These are phyloP conservation scores for Austrolebias charrua DNA, from an alignment of 2,797 vertebrate species.

Conservation along the genomic window DNA sequence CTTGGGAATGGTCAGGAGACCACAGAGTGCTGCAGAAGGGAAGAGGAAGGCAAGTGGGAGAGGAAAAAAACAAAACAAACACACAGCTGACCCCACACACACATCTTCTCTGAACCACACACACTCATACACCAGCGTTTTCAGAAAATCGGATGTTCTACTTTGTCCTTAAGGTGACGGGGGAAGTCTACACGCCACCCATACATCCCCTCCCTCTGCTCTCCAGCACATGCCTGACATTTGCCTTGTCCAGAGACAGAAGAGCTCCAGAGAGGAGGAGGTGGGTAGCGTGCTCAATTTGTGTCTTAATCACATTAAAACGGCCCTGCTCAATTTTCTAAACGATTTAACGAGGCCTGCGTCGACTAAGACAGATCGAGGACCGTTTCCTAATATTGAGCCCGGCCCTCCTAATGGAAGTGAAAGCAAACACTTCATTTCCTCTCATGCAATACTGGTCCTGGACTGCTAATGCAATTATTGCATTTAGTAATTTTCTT, in stretches of 20 bases:
- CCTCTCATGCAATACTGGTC: slow-evolving; percentile 13
- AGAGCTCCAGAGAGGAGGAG: slow-evolving; percentile 34
- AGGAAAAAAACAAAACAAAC: slow-evolving; percentile 3
- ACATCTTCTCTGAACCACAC: slow-evolving; percentile 10
- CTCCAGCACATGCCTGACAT: slow-evolving; percentile 42
- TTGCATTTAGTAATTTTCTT: slow-evolving; percentile 15
- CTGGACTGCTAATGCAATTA: slow-evolving; percentile 28
- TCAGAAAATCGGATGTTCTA: slow-evolving; percentile 7
- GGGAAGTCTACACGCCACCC: slow-evolving; percentile 12
- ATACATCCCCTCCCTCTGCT: slow-evolving; percentile 13
- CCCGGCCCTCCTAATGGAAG: slow-evolving; percentile 39
- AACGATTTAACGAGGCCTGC: slow-evolving; percentile 52
- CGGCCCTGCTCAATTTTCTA: slow-evolving; percentile 54
- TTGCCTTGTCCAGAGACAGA: slow-evolving; percentile 35
- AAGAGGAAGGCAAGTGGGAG: slow-evolving; percentile 24
- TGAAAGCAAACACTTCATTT: slow-evolving; percentile 39
- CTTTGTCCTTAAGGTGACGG: slow-evolving; percentile 24
- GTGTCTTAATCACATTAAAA: slow-evolving; percentile 64
- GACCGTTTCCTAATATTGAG: slow-evolving; percentile 43
- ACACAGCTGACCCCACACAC: slow-evolving; percentile 9
- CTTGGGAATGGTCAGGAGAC: slow-evolving; percentile 71
- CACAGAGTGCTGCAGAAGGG: slow-evolving; percentile 63
- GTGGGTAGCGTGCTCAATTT: slow-evolving; percentile 42
- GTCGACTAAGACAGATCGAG: slow-evolving; percentile 47
- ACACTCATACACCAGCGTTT: slow-evolving; percentile 5